Base-by-base conservation (phyloP, 2,797 vertebrate genomes). In the Mionectes olivaceus region DNA sequence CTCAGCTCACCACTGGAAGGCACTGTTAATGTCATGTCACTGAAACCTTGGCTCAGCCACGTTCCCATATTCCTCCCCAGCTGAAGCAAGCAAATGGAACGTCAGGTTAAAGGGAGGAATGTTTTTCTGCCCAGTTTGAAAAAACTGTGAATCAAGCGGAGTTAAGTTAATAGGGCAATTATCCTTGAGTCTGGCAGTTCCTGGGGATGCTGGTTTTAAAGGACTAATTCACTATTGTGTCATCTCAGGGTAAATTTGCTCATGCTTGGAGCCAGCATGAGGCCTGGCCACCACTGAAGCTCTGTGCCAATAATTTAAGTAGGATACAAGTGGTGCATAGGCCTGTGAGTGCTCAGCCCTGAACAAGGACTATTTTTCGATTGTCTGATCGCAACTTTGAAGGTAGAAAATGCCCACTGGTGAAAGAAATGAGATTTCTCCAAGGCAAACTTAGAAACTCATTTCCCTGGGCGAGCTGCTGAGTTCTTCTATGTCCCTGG, bases 101-200 rank as follows among this genome's bases (percentile, higher is more conserved):
- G 0, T 33, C 57, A 79, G 60, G 41, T 59, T 61, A 82, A 83
- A 82, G 59, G 37, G 41, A 90, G 49, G 49, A 52, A 27, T 44
- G 39, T 27, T 79, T 80, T 83, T 39, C 61, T 83, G 49, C 41
- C 32, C 46, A 19, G 4, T 84, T 79, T 76, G 74, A 91, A 82
- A 71, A 86, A 90, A 64, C 13, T 65, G 43, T 83, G 69, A 93
- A 55, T 85, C 44, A 46, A 12, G 27, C 33, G 33, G 21, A 41
- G 33, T 87, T 69, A 47, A 90, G 57, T 81, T 90, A 92, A 80
- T 77, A 65, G 64, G 56, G 46, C 69, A 96, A 47, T 90, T 93
- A 61, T 67, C 86, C 49, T 83, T 41, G n/a, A 87, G 80, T 69
- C 67, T 83, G 56, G 56, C 43, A 76, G 56, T 71, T 94, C 75